Conservation (phyloP, 2,797 vertebrate species). For the Neosilurus mollespiculum region DNA sequence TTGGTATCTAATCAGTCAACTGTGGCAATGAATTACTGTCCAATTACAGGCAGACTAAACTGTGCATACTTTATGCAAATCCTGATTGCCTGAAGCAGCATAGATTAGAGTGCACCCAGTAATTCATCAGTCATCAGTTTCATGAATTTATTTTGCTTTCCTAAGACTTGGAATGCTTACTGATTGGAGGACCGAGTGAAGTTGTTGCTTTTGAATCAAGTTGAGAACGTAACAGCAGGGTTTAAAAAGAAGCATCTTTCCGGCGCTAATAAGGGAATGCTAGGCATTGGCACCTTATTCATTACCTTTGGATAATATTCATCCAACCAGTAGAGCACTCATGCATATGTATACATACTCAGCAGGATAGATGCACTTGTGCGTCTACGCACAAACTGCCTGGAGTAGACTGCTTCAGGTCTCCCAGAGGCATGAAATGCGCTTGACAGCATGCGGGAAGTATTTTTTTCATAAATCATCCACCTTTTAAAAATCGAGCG, state of each 20-base stretch:
- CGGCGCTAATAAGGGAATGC: neutral
- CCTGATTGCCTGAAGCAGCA: neutral
- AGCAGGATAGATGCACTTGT: constrained; percentile 21
- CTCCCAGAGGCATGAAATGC: constrained; percentile 54
- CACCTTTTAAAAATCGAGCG: constrained; percentile 65
- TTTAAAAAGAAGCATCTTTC: neutral
- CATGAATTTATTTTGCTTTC: neutral
- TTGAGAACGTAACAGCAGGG: neutral
- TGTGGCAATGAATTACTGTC: neutral
- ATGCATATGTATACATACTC: constrained; percentile 26
- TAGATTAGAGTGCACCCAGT: neutral
- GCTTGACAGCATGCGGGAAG: constrained; percentile 60
- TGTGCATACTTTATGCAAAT: neutral
- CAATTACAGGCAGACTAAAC: neutral
- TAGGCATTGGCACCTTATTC: neutral
- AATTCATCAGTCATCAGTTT: neutral
- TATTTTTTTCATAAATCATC: constrained; percentile 74
- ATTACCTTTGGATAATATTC: neutral
- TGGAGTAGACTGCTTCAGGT: constrained; percentile 45
- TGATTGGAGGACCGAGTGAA: neutral
- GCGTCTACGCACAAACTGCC: neutral
- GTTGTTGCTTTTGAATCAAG: neutral
- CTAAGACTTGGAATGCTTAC: neutral
- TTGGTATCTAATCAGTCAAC: neutral
- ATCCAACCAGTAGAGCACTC: neutral